Base-by-base conservation (phyloP, 2,888 invertebrate genomes). In the Dicycla oo region DNA sequence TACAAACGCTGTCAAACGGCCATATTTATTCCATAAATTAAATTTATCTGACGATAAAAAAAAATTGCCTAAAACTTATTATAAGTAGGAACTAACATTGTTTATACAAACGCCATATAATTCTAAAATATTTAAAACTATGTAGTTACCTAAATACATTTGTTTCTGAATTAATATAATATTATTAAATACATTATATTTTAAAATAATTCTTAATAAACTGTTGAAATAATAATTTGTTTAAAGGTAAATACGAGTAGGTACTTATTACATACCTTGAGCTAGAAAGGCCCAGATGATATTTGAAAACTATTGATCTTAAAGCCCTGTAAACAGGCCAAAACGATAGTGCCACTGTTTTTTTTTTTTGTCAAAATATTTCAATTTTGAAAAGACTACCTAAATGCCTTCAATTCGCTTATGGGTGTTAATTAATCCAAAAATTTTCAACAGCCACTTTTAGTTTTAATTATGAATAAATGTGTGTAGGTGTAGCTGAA, bases 51-150 rank as follows among this genome's bases (percentile, higher is more conserved):
- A n/a, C n/a, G n/a, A n/a, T n/a, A n/a, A n/a, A n/a, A n/a, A n/a
- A n/a, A n/a, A n/a, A n/a, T n/a, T n/a, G n/a, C n/a, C n/a, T n/a
- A 54, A 40, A 51, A 62, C 51, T 77, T 69, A 73, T 30, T 77
- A 13, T 23, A 58, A 34, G 34, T 34, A 34, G n/a, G n/a, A n/a
- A n/a, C 18, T 67, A 23, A 30, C 4, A 43, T 65, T 56, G 10
- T 58, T 40, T 45, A 68, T 34, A 20, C 8, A 58, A 20, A 15
- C 8, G 6, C 5, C 45, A 53, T 30, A 23, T 20, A 45, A 51
- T 23, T 38, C 20, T 47, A 53, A 60, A 69, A 53, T 47, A 76
- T 47, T 67, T 30, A 43, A 47, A 30, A n/a, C 6, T 56, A 38
- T 26, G 11, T 15, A 11, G 11, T 4, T 20, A 54, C 23, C n/a